Conservation (phyloP, 2,113 vertebrate species). For the Eolophus roseicapilla region DNA sequence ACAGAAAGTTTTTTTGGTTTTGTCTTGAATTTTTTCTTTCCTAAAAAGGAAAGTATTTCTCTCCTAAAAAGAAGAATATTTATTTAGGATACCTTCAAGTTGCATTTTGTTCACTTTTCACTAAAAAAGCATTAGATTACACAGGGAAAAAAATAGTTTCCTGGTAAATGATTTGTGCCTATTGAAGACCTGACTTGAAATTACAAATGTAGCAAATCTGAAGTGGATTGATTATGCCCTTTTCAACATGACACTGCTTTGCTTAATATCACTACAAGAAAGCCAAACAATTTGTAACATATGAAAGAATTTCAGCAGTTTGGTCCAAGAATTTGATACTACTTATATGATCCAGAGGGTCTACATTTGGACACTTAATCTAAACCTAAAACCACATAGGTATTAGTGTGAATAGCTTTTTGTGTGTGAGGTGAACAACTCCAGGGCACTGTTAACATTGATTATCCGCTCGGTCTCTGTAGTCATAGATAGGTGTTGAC, state of each 20-base stretch:
- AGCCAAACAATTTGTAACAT: not conserved
- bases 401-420: not conserved
- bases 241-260: not conserved
- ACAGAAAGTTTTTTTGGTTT: not conserved
- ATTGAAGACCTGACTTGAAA: not conserved
- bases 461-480: not conserved
- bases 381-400: not conserved
- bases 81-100: not conserved
- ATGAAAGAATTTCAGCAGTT: not conserved
- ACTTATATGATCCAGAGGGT: not conserved
- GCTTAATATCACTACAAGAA: not conserved
- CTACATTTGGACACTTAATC: not conserved
- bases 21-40: fast-evolving
- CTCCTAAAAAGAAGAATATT: not conserved
- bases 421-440: not conserved
- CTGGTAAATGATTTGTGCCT: not conserved
- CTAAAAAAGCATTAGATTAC: not conserved
- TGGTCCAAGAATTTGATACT: not conserved
- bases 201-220: not conserved
- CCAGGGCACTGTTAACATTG: not conserved
- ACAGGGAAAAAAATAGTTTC: not conserved
- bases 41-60: not conserved
- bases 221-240: not conserved
- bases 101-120: not conserved
- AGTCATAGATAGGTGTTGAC: not conserved